phyloP scores from a whole-genome alignment of 2,113 vertebrate species.

The Isichthys henryi region DNA sequence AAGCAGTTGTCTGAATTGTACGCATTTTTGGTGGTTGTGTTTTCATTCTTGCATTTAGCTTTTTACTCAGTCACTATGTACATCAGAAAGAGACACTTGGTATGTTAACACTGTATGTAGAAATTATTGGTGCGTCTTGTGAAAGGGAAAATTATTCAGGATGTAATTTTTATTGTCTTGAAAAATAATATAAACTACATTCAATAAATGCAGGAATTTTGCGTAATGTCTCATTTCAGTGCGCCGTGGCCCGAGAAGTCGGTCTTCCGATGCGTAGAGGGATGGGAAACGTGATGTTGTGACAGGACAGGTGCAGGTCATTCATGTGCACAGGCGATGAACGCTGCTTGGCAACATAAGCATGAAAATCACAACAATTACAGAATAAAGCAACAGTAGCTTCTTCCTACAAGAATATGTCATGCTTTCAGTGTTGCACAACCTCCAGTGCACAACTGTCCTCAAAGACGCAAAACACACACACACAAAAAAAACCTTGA shows the following conservation, averaged over 20 bases:
- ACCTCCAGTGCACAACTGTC: neutral
- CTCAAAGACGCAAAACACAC: neutral
- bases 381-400: neutral
- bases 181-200: constrained; percentile 47
- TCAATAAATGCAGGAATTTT: constrained; percentile 51
- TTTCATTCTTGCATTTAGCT: neutral
- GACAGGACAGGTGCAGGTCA: neutral
- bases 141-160: constrained; percentile 53
- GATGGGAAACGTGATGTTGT: neutral
- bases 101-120: constrained; percentile 48
- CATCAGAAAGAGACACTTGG: constrained; percentile 19
- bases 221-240: neutral
- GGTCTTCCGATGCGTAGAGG: too few relatives aligned
- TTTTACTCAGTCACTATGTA: neutral
- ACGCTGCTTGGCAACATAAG: neutral
- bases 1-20: neutral
- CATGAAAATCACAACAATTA: neutral
- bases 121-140: constrained; percentile 41
- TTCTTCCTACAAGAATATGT: neutral
- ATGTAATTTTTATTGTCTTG: constrained; percentile 55
- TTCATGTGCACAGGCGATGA: too few relatives aligned
- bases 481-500: neutral
- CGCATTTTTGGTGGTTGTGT: neutral
- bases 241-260: neutral
- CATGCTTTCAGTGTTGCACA: neutral